Conservation (phyloP, 2,888 invertebrate genomes). For the Hypomecis punctinalis region DNA sequence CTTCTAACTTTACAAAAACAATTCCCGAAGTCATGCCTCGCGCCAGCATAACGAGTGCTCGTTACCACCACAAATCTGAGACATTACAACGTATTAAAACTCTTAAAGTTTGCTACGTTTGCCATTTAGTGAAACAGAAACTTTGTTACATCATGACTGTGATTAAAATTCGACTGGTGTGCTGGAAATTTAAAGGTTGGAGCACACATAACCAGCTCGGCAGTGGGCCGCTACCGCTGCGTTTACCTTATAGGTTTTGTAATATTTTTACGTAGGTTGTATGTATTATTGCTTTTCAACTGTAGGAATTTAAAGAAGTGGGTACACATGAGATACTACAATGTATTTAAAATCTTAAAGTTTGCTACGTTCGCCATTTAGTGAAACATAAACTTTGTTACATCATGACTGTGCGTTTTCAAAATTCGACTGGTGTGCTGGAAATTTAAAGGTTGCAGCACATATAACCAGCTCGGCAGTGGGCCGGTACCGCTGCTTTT, state of each 20-base stretch:
- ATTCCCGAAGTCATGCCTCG: slow-evolving; percentile 66
- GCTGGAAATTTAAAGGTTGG: slow-evolving; percentile 36
- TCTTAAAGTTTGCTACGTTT: slow-evolving; percentile 76
- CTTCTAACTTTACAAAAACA: slow-evolving; percentile 59
- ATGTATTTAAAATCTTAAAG: slow-evolving; percentile 83
- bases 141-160: slow-evolving; percentile 76
- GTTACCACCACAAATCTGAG: slow-evolving; percentile 81
- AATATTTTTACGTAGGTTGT: no score
- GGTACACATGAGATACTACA: slow-evolving; percentile 80
- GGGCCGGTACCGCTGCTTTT: no score
- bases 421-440: slow-evolving; percentile 68
- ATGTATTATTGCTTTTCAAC: no score
- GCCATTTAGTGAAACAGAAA: slow-evolving; percentile 79
- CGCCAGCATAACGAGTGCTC: slow-evolving; percentile 69
- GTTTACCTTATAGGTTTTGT: no score
- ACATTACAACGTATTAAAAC: slow-evolving; percentile 84
- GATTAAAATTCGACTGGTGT: slow-evolving; percentile 75
- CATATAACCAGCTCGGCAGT: no score
- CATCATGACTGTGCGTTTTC: slow-evolving; percentile 74
- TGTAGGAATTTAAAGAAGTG: no score
- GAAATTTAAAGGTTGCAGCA: slow-evolving; percentile 29
- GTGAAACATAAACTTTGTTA: slow-evolving; percentile 80
- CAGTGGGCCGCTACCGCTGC: no score
- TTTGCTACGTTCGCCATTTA: slow-evolving; percentile 77
- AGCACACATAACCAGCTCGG: no score